Evolutionary conservation across 2,113 vertebrate genomes (phyloP), one percentile per base, ranked within the genome.

Genomic region (Leucosticte australis): DNA sequence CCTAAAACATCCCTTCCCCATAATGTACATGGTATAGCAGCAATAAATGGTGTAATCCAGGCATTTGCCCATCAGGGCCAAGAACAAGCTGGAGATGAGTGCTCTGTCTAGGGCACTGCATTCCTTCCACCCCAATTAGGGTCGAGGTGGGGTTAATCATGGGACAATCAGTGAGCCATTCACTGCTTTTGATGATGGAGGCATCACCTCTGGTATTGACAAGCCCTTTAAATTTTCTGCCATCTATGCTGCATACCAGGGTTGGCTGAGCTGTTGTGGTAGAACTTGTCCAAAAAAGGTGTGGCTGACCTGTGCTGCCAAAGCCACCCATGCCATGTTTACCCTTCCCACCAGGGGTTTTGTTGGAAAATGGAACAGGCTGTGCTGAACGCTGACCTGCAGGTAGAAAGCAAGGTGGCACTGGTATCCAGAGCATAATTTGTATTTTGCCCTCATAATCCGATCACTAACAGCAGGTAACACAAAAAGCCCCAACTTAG

Each of bases 381-480:
- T 65, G 19, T 46, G 26, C 15, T 30, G 22, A 44, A 35, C 0
- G 0, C 50, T 37, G 39, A 53, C 19, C 31, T 35, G 49, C 31
- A 35, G 31, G 13, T 41, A 27, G 16, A 63, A 52, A 52, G 24
- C 35, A n/a, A 41, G 35, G 60, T 53, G 60, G 39, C 19, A 30
- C 24, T 11, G 49, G 20, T 7, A 18, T 22, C 47, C 76, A 64
- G 24, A 44, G 37, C 15, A 55, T 30, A 15, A 46, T 79, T 79
- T 65, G 37, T 35, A 24, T 65, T 55, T 65, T 55, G 59, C 42
- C 11, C 42, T 75, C 49, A 44, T 42, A 35, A 55, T 44, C 33
- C 0, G 2, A 64, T 44, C 1, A 2, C 6, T 44, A 53, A 13
- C 35, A 27, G 10, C 23, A 52, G 35, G 47, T 16, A 50, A 52